Conservation (phyloP, 2,888 invertebrate species). For the Nematopogon swammerdamellus region DNA sequence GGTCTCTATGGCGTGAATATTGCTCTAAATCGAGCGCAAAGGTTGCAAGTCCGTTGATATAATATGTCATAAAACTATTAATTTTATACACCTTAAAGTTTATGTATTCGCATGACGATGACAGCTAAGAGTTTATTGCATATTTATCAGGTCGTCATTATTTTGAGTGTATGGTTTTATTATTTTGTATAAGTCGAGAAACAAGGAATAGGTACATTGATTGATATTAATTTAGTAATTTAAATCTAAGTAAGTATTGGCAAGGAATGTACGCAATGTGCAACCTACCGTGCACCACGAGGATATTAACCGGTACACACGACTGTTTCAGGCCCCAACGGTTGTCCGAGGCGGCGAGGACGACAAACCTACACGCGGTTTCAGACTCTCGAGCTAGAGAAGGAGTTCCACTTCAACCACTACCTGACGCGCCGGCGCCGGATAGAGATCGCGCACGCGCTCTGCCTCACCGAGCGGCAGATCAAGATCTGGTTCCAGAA, state of each 20-base stretch:
- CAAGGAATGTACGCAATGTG: too few relatives aligned
- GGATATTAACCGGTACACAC: neutral
- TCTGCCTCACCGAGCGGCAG: conserved; percentile 94
- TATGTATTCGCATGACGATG: neutral
- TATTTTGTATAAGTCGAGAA: neutral
- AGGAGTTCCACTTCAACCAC: conserved; percentile 98
- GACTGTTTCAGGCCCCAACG: conserved; percentile 84
- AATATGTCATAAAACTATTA: conserved; percentile 1
- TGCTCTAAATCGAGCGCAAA: conserved; percentile 18
- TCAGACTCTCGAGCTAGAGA: conserved; percentile 96
- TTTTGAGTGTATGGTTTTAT: neutral
- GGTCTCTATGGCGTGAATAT: conserved; percentile 30
- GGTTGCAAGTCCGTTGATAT: conserved; percentile 16
- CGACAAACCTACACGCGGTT: conserved; percentile 97
- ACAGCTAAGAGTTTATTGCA: neutral
- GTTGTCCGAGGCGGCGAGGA: conserved; percentile 90
- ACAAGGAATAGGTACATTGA: too few relatives aligned
- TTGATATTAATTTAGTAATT: too few relatives aligned
- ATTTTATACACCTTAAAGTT: neutral
- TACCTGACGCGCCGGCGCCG: conserved; percentile 93
- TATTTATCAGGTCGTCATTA: neutral
- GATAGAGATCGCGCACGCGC: conserved; percentile 95
- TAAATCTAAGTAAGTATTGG: too few relatives aligned
- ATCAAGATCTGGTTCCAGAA: conserved; percentile 98
- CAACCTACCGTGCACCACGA: too few relatives aligned